A percentile compares a stretch with the other conserved stretches of the same genome.
These are phyloP conservation scores for Ptiloglossa arizonensis DNA, from an alignment of 1,140 invertebrate genomes.

Conservation along the genomic window DNA sequence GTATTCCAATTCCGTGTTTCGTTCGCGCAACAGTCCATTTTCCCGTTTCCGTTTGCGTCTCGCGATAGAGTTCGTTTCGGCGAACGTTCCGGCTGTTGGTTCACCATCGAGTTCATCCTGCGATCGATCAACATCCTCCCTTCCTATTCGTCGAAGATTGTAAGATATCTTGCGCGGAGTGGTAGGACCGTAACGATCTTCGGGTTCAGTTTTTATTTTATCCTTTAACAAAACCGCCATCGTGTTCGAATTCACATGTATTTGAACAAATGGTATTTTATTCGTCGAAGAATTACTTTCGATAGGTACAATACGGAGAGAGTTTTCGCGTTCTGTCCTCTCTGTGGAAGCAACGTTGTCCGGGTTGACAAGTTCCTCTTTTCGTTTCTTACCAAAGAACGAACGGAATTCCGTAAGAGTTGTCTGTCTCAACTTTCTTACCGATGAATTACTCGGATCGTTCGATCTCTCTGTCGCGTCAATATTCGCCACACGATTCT, in stretches of 20 bases:
- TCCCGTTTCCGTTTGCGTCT: too few species aligned
- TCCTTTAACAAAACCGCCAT: slow-evolving; percentile 21
- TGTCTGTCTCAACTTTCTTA: slow-evolving; percentile 41
- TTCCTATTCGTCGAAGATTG: neutral
- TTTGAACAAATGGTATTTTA: slow-evolving; percentile 39
- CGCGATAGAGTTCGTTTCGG: neutral
- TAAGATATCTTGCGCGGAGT: neutral
- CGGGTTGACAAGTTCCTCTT: neutral
- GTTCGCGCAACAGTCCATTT: neutral
- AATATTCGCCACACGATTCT: neutral
- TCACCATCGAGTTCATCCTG: neutral
- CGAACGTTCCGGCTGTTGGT: accelerated
- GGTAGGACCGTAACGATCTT: neutral
- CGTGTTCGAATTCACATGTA: slow-evolving; percentile 28
- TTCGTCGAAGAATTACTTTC: neutral
- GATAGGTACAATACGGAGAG: too few species aligned
- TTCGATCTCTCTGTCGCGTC: neutral
- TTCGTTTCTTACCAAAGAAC: neutral
- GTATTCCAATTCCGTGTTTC: neutral
- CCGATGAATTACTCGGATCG: too few species aligned
- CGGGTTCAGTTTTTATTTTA: neutral
- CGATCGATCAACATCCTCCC: neutral
- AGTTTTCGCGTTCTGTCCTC: neutral
- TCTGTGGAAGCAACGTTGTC: neutral
- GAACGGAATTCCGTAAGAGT: slow-evolving; percentile 37